Evolutionary conservation across 1,140 invertebrate species (phyloP).

Genomic region (Penaeus japonicus): DNA sequence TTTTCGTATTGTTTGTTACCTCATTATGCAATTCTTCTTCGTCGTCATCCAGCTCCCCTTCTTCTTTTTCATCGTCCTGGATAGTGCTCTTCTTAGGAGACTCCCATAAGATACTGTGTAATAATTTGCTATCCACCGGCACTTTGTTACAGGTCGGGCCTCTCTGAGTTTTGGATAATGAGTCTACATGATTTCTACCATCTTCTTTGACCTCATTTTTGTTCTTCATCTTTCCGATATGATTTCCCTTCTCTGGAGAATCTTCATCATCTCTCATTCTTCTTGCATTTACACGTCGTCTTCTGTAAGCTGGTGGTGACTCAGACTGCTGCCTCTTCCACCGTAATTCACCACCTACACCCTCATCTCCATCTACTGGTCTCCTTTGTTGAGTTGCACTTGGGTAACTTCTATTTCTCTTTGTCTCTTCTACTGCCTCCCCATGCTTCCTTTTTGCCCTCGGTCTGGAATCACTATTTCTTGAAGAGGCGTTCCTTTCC

Average conservation of each 20-base stretch:
- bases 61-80: slow-evolving; percentile 26
- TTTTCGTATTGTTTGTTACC: background rate
- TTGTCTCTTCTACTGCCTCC: background rate
- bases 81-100: slow-evolving; percentile 10
- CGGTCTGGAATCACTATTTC: background rate
- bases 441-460: background rate
- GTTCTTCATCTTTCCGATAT: too few relatives aligned
- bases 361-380: too few relatives aligned
- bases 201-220: too few relatives aligned
- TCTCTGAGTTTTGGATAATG: too few relatives aligned
- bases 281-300: too few relatives aligned
- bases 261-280: too few relatives aligned
- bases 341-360: too few relatives aligned
- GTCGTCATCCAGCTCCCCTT: slow-evolving; percentile 40
- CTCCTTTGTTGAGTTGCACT: too few relatives aligned
- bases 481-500: background rate
- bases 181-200: too few relatives aligned
- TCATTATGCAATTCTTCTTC: background rate
- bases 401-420: background rate
- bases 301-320: too few relatives aligned
- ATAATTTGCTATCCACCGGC: slow-evolving; percentile 42
- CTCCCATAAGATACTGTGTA: background rate
- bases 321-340: too few relatives aligned
- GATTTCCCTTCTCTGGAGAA: too few relatives aligned
- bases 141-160: background rate